These are phyloP conservation scores for Lemur catta DNA, from an alignment of 2,797 vertebrate genomes.

Conservation along the genomic window DNA sequence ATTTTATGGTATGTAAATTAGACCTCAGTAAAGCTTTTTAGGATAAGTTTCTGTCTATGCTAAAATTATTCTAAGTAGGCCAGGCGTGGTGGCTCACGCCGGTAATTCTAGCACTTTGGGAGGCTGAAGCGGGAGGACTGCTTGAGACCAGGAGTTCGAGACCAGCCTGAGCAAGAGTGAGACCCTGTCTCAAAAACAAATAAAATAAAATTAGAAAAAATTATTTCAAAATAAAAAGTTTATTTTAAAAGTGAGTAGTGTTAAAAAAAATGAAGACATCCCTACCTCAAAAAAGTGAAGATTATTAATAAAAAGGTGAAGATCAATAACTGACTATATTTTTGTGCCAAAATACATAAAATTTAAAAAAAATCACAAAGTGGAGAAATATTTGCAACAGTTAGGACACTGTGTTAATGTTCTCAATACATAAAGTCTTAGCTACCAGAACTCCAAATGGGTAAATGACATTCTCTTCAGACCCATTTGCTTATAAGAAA, in stretches of 20 bases:
- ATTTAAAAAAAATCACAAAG: not conserved
- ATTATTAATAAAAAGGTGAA: not conserved
- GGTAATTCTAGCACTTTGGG: not conserved
- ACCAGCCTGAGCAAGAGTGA: not conserved
- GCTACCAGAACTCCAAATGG: not conserved
- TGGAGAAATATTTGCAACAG: not conserved
- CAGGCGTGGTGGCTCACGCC: not conserved
- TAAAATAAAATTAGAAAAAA: not conserved
- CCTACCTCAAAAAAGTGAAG: not conserved
- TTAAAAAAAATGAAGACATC: not conserved
- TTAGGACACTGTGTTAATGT: not conserved
- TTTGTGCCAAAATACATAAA: not conserved
- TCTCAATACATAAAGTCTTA: not conserved
- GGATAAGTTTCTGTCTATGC: not conserved
- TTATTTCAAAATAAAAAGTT: not conserved
- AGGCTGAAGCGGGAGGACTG: not conserved
- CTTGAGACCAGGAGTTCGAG: not conserved
- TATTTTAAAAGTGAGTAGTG: not conserved
- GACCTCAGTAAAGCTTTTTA: not conserved
- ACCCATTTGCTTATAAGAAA: not conserved
- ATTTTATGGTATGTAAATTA: not conserved
- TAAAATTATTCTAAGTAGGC: not conserved
- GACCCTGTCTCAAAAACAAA: not conserved
- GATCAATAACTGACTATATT: not conserved
- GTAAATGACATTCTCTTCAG: not conserved